Evolutionary conservation across 1,140 invertebrate species (phyloP), one percentile per base, ranked within the genome.

Genomic region (Tribolium madens): DNA sequence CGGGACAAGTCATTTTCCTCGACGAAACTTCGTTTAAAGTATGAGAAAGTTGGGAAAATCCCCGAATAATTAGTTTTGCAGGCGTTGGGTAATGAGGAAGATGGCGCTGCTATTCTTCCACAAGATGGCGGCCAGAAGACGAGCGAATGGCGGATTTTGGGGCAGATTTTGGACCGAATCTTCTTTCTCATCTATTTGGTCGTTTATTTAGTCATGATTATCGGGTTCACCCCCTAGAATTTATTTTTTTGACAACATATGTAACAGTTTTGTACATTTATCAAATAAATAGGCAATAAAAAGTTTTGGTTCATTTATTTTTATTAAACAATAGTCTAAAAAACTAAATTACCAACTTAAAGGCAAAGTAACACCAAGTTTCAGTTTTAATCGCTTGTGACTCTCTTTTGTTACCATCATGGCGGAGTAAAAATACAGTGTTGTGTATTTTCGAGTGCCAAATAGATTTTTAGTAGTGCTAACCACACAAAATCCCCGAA

Each of bases 301-400:
- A 77, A 72, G 71, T 69, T 42, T 77, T 69, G 15, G 72, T 70
- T 81, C 68, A 77, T 80, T 80, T 50, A 77, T 80, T 84, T 84
- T 83, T 84, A 83, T 84, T 84, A 84, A 84, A 83, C 83, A 84
- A 84, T n/a, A n/a, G n/a, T n/a, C n/a, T n/a, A n/a, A n/a, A n/a
- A n/a, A n/a, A n/a, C n/a, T n/a, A n/a, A n/a, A n/a, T n/a, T n/a
- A n/a, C n/a, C n/a, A n/a, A n/a, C n/a, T n/a, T n/a, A n/a, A n/a
- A n/a, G n/a, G n/a, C n/a, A n/a, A n/a, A n/a, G n/a, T n/a, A n/a
- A n/a, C n/a, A n/a, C n/a, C n/a, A n/a, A n/a, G n/a, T n/a, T n/a
- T n/a, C n/a, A n/a, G n/a, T n/a, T n/a, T n/a, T n/a, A n/a, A n/a
- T n/a, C n/a, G n/a, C n/a, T n/a, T n/a, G n/a, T n/a, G n/a, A n/a